Conservation (phyloP, 2,113 vertebrate genomes). For the Aphelocoma coerulescens region DNA sequence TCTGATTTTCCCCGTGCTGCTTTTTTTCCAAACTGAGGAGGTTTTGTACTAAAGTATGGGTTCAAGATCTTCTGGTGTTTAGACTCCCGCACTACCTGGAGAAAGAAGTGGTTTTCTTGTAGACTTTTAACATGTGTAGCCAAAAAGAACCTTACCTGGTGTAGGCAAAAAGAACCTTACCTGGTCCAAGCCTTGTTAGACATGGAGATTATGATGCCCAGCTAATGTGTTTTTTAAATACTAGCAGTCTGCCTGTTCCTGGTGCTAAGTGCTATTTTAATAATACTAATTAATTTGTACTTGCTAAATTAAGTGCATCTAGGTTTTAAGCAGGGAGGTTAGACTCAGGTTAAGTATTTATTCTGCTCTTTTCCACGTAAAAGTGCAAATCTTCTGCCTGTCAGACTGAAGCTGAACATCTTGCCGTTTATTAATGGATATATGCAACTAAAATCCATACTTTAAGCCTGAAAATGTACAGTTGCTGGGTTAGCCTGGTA, state of each 20-base stretch:
- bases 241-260: neutral
- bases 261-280: conserved; percentile 35
- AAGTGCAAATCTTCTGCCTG: neutral
- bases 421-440: neutral
- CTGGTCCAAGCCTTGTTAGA: neutral
- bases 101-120: neutral
- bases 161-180: neutral
- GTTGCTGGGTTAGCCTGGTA: neutral
- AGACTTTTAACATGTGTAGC: neutral
- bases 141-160: neutral
- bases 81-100: neutral
- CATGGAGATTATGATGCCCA: neutral
- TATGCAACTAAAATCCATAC: neutral
- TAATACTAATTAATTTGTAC: conserved; percentile 29
- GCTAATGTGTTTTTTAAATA: neutral
- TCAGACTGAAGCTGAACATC: neutral
- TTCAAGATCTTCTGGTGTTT: neutral
- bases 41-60: neutral
- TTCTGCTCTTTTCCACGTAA: neutral
- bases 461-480: neutral
- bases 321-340: neutral
- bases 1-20: neutral
- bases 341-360: neutral
- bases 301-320: neutral
- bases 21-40: neutral